phyloP scores from a whole-genome alignment of 2,888 invertebrate genomes.

The Clanis bilineata region DNA sequence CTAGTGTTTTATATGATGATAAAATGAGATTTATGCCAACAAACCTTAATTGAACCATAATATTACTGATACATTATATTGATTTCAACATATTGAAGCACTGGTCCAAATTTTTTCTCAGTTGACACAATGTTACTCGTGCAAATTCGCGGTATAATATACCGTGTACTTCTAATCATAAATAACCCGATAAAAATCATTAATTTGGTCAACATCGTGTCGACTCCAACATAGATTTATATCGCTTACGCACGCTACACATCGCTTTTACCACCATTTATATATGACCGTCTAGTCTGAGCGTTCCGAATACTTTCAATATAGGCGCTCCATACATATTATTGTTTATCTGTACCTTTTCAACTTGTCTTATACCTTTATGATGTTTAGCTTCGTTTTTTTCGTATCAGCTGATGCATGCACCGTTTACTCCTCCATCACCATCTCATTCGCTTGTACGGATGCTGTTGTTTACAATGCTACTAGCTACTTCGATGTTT shows the following conservation, averaged over 20 bases:
- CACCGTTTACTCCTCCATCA: constrained; percentile 29
- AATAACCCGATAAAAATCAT: not conserved
- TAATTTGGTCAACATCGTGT: constrained; percentile 25
- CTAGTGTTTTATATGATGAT: not conserved
- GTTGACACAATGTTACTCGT: not conserved
- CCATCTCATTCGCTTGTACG: constrained; percentile 38
- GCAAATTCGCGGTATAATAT: not conserved
- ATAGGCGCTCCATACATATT: constrained; percentile 2
- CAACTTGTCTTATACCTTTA: constrained; percentile 28
- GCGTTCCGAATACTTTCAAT: not conserved
- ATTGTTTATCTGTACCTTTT: not conserved
- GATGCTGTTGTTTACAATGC: constrained; percentile 28
- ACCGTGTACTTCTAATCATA: not conserved
- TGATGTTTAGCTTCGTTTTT: not conserved
- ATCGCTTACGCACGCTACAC: constrained; percentile 18
- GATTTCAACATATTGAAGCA: not conserved
- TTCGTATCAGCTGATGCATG: constrained; percentile 34
- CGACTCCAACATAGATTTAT: constrained; percentile 12
- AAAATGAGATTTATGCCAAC: not conserved
- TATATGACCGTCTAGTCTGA: not conserved
- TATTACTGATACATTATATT: not conserved
- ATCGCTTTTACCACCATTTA: constrained; percentile 7
- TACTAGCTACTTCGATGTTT: constrained; percentile 22
- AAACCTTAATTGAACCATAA: not conserved
- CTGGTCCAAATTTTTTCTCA: not conserved